Evolutionary conservation across 37 sponge, comb jelly and placozoan genomes (phyloP).

Genomic region (Eunapius fragilis): DNA sequence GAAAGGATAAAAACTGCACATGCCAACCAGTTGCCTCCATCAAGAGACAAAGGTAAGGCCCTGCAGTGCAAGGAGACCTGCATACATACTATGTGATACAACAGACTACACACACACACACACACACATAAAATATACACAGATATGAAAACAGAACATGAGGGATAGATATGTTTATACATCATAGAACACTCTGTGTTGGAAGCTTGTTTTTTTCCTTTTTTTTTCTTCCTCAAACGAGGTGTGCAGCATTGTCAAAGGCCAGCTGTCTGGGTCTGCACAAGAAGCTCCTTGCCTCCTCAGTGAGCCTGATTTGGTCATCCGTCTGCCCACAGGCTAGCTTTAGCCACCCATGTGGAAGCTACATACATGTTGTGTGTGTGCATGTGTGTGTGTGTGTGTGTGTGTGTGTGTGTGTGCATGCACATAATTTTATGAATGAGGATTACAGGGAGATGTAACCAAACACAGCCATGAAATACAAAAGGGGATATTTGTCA

Average conservation of each 20-base stretch:
- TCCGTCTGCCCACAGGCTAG: constrained; percentile 63
- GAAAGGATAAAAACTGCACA: no score
- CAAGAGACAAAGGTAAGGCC: no score
- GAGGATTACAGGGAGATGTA: not conserved
- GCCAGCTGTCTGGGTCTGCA: constrained; percentile 42
- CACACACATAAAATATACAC: no score
- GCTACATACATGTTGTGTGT: not conserved
- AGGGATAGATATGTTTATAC: no score
- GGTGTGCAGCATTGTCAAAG: constrained; percentile 30
- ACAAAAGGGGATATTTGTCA: not conserved
- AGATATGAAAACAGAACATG: no score
- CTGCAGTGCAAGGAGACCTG: no score
- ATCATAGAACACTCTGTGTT: no score
- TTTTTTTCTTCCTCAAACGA: no score
- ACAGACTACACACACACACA: no score
- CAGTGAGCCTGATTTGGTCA: constrained; percentile 55
- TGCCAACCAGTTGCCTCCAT: no score
- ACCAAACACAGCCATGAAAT: not conserved
- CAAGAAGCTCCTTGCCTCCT: constrained; percentile 42
- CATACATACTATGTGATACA: no score
- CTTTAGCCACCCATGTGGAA: constrained; percentile 58
- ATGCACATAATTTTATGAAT: not conserved
- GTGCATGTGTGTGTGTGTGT: not conserved
- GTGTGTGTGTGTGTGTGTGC: not conserved
- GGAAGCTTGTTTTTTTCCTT: no score